Base-by-base conservation (phyloP, 1,140 invertebrate genomes). In the Drosophila melanica region DNA sequence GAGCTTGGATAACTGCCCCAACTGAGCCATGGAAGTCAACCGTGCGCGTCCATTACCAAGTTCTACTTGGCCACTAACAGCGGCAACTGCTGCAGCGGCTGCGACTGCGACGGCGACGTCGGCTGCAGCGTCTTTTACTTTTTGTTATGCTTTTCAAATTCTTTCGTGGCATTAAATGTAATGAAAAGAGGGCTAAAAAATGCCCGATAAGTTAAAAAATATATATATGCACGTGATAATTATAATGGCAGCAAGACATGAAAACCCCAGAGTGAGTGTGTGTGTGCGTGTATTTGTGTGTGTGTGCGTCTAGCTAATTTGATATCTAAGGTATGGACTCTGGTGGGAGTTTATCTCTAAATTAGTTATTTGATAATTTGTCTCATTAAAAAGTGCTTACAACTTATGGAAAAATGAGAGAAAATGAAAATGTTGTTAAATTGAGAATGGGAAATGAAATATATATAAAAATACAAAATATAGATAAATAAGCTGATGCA, bases 21-120 rank as follows among this genome's bases (percentile, higher is more conserved):
- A 89, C 87, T 89, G 82, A 90, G 81, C 87, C 87, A 90, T 90
- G 87, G 84, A 90, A 90, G 65, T 82, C 87, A 90, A 78, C 87
- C 77, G 84, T 80, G 81, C 87, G 87, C 86, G 75, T 86, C 81
- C 73, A 53, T 75, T 77, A 75, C 81, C 73, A 60, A 75, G 67
- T 45, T 59, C 37, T 75, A 79, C 70, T 63, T 45, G 55, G 20
- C 33, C 37, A 54, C 60, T 55, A 54, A 58, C 63, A 63, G 73
- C 54, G 37, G 41, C 35, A 39, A 44, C 72, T 48, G 58, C 48
- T 18, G 51, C 63, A 44, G 67, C 44, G 37, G 33, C 27, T 11
- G 64, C 42, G 33, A 53, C 57, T 41, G 67, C 48, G 33, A 44
- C 35, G 14, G 33, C 44, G 54, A 39, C 47, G 4, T 6, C 37